Percentiles rank a stretch among this genome's conserved stretches.
These are phyloP conservation scores for Polyploca ridens DNA, from an alignment of 2,888 invertebrate species.

Conservation along the genomic window DNA sequence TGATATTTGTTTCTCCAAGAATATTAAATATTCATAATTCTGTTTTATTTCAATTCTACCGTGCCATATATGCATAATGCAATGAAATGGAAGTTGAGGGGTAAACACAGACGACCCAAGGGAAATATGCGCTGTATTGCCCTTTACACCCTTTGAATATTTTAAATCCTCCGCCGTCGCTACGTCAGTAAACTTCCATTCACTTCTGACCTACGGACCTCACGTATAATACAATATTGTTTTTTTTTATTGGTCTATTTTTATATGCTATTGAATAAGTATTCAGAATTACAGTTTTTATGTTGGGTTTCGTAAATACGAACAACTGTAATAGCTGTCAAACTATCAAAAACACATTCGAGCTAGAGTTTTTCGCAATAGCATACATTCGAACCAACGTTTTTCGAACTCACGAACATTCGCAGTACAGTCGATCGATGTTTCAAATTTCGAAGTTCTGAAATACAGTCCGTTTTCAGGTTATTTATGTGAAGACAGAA, in stretches of 20 bases:
- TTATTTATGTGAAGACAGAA: too few species aligned
- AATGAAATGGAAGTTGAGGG: conserved; percentile 36
- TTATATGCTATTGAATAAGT: not conserved
- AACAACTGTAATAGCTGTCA: too few species aligned
- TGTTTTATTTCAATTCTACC: conserved; percentile 5
- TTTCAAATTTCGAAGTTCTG: too few species aligned
- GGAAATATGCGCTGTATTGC: conserved; percentile 78
- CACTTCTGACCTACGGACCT: conserved; percentile 37
- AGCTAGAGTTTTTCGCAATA: too few species aligned
- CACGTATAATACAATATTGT: conserved; percentile 32
- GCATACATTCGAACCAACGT: too few species aligned
- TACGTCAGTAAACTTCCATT: conserved; percentile 49
- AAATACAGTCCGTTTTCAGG: too few species aligned
- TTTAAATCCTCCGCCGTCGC: conserved; percentile 55
- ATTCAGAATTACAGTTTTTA: not conserved
- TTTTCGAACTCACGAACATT: too few species aligned
- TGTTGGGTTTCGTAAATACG: too few species aligned
- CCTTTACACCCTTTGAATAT: conserved; percentile 83
- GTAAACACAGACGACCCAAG: conserved; percentile 58
- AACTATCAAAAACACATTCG: too few species aligned
- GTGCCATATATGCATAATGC: conserved; percentile 8
- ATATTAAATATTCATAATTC: not conserved
- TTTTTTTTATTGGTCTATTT: not conserved
- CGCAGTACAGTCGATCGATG: too few species aligned
- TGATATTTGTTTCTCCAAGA: not conserved